These are phyloP conservation scores for Urocynchramus pylzowi DNA, from an alignment of 2,113 vertebrate species.

Conservation along the genomic window DNA sequence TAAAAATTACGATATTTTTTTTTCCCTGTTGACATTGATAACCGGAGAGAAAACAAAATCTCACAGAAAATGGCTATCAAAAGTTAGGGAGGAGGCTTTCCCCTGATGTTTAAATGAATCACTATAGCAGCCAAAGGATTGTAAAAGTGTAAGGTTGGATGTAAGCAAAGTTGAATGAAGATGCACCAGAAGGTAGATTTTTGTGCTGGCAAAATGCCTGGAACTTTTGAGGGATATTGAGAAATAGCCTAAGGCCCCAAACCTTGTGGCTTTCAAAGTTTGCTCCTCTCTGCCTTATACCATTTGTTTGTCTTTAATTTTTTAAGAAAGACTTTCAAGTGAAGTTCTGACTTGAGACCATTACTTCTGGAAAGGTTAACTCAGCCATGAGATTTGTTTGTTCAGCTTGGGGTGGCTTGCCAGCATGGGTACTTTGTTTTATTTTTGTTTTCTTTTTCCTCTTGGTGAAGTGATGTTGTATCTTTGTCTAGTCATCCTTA, in stretches of 20 bases:
- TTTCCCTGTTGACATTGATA: neutral
- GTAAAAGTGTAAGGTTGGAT: neutral
- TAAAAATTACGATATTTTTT: neutral
- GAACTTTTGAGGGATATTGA: constrained; percentile 58
- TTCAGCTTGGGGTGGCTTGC: neutral
- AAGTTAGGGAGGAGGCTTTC: neutral
- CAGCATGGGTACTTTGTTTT: neutral
- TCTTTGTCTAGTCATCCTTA: neutral
- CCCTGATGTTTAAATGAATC: neutral
- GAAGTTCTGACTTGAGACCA: neutral
- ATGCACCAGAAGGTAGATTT: constrained; percentile 31
- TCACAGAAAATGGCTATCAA: neutral
- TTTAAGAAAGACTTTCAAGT: constrained; percentile 23
- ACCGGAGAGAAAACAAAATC: neutral
- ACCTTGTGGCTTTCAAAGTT: constrained; percentile 54
- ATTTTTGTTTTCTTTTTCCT: neutral
- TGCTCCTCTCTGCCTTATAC: neutral
- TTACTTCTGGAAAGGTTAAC: constrained; percentile 11
- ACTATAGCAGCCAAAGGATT: neutral
- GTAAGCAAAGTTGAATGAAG: constrained; percentile 6
- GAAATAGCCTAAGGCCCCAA: constrained; percentile 55
- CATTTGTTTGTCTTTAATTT: neutral
- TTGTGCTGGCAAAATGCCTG: constrained; percentile 40
- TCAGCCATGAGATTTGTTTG: neutral
- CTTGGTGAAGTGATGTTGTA: neutral